These are phyloP conservation scores for Aepyceros melampus DNA, from an alignment of 2,113 vertebrate species.

Conservation along the genomic window DNA sequence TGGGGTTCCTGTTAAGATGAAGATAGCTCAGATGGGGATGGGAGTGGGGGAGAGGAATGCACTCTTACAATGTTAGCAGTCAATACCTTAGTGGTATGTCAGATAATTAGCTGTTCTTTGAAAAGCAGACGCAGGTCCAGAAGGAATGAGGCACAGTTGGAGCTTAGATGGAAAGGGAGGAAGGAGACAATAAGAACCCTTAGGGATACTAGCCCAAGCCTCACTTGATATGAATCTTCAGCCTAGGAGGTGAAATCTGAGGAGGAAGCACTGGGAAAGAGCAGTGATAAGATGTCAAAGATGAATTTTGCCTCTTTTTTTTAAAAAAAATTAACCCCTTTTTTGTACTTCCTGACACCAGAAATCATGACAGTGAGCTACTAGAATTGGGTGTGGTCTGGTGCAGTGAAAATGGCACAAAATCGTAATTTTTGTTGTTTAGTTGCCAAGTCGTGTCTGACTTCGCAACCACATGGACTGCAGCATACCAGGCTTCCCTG, in stretches of 20 bases:
- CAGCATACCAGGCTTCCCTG: neutral
- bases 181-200: neutral
- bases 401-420: neutral
- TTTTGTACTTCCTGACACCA: neutral
- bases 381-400: neutral
- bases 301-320: neutral
- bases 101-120: neutral
- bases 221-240: neutral
- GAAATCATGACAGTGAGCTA: neutral
- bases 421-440: neutral
- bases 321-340: neutral
- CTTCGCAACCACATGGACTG: neutral
- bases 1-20: neutral
- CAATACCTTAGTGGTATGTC: neutral
- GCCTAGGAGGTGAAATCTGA: neutral
- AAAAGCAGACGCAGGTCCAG: neutral
- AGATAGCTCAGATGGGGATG: neutral
- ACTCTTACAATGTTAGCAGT: neutral
- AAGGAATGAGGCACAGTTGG: neutral
- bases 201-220: neutral
- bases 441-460: neutral
- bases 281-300: neutral
- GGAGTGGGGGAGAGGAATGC: neutral
- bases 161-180: neutral
- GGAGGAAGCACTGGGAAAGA: neutral